These are phyloP conservation scores for Nipponacmea schrenckii DNA, from an alignment of 2,888 invertebrate genomes.

Conservation along the genomic window DNA sequence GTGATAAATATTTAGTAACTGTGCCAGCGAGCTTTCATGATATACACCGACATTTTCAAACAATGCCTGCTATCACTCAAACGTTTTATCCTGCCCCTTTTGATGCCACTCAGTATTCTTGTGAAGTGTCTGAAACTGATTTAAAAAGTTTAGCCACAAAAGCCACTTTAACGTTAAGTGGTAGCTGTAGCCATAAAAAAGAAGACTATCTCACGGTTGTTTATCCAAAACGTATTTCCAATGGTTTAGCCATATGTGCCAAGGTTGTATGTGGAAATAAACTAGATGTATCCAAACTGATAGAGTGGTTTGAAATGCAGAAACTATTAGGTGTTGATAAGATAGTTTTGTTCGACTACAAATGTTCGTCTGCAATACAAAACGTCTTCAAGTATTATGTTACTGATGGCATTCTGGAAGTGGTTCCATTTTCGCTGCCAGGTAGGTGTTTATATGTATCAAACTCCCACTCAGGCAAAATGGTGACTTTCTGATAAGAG, in stretches of 20 bases:
- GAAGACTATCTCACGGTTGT: slow-evolving; percentile 5
- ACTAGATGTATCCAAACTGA: slow-evolving; percentile 28
- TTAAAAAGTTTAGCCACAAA: background rate
- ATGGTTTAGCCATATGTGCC: slow-evolving; percentile 14
- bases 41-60: background rate
- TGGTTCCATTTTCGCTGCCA: slow-evolving; percentile 14
- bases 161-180: background rate
- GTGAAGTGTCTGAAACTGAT: background rate
- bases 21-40: background rate
- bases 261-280: slow-evolving; percentile 16
- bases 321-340: slow-evolving; percentile 30
- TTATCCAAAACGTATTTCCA: background rate
- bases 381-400: slow-evolving; percentile 16
- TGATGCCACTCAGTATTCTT: background rate
- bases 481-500: too few species aligned
- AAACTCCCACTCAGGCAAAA: background rate
- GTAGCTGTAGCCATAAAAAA: background rate
- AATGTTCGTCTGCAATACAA: background rate
- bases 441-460: background rate
- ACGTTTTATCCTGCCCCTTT: background rate
- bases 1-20: background rate
- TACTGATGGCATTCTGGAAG: slow-evolving; percentile 9
- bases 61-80: background rate
- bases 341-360: slow-evolving; percentile 26
- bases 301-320: slow-evolving; percentile 36